Evolutionary conservation across 2,888 invertebrate genomes (phyloP).

Genomic region (Macroteleia sp.): DNA sequence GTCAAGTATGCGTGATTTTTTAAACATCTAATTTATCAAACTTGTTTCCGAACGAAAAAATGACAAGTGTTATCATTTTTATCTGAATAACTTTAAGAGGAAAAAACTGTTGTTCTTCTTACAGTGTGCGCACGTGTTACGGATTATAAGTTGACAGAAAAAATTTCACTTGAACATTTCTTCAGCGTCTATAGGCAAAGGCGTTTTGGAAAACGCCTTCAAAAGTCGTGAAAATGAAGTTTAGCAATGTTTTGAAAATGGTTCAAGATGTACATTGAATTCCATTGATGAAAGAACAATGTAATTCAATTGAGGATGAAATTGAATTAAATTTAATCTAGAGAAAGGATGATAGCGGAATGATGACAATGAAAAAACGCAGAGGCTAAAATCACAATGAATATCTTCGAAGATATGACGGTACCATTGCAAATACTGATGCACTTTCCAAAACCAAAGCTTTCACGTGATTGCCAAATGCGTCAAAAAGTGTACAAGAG

Average conservation of each 20-base stretch:
- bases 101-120: conserved; percentile 25
- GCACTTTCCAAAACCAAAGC: conserved; percentile 16
- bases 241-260: too few species aligned
- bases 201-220: too few species aligned
- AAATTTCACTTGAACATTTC: too few species aligned
- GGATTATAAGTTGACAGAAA: background rate
- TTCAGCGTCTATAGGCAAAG: too few species aligned
- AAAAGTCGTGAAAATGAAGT: too few species aligned
- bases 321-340: too few species aligned
- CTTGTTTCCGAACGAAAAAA: conserved; percentile 30
- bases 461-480: conserved; percentile 33
- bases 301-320: too few species aligned
- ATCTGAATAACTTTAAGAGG: conserved; percentile 22
- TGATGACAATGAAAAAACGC: background rate
- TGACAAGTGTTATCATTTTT: conserved; percentile 39
- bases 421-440: conserved; percentile 30
- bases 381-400: background rate
- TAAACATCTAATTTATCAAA: conserved; percentile 34
- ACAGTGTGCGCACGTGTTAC: conserved; percentile 9
- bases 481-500: conserved; percentile 1
- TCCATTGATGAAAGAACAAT: too few species aligned
- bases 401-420: background rate
- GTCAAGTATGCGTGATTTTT: conserved; percentile 26
- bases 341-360: background rate
- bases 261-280: too few species aligned